These are phyloP conservation scores for Tinea semifulvella DNA, from an alignment of 2,888 invertebrate genomes.

Conservation along the genomic window DNA sequence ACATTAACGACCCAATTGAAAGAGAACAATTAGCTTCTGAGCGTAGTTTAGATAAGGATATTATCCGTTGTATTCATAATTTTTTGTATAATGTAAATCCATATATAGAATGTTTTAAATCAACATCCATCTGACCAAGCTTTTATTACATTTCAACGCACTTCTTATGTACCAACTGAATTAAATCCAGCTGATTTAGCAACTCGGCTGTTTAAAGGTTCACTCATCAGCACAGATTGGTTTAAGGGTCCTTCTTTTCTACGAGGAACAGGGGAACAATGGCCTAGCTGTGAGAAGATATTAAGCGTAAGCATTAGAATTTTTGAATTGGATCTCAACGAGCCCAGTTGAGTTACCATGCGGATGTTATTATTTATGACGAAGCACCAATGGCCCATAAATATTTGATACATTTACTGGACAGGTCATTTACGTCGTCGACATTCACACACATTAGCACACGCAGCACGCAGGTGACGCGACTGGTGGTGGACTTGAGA, in stretches of 20 bases:
- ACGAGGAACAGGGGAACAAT: too few species aligned
- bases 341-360: background rate
- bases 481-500: too few species aligned
- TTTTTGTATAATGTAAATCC: conserved; percentile 14
- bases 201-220: background rate
- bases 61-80: conserved; percentile 14
- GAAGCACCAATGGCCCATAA: conserved; percentile 17
- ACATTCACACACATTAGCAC: too few species aligned
- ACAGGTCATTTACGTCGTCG: too few species aligned
- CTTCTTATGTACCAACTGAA: conserved; percentile 15
- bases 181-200: conserved; percentile 16
- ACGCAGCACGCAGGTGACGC: too few species aligned
- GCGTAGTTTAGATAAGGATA: conserved; percentile 3
- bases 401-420: conserved; percentile 15
- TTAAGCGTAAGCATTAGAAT: too few species aligned
- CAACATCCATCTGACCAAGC: conserved; percentile 9
- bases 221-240: too few species aligned
- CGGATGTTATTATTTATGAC: conserved; percentile 15
- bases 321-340: conserved; percentile 15
- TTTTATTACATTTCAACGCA: conserved; percentile 5
- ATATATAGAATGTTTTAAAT: background rate
- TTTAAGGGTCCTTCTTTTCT: too few species aligned
- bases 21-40: background rate
- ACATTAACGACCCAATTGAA: background rate
- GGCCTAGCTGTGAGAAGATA: too few species aligned